These are phyloP conservation scores for Nudaria mundana DNA, from an alignment of 2,888 invertebrate species.

Conservation along the genomic window DNA sequence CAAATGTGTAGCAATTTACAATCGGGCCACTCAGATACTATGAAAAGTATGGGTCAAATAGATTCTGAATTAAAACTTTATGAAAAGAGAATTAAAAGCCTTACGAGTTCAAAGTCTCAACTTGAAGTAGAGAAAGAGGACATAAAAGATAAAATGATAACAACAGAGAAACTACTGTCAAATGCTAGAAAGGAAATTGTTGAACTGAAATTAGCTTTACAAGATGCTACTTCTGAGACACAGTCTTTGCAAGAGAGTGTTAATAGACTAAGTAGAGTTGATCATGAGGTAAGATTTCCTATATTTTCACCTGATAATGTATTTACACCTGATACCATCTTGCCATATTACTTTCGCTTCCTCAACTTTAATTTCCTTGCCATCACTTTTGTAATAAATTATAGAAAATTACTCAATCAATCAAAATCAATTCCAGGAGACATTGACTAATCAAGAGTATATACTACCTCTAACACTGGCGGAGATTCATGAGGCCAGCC, in stretches of 20 bases:
- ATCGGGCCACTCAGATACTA: conserved; percentile 44
- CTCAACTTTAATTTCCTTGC: too few species aligned
- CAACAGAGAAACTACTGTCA: conserved; percentile 83
- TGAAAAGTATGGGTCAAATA: conserved; percentile 46
- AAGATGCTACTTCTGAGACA: conserved; percentile 84
- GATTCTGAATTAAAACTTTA: conserved; percentile 70
- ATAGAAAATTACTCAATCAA: not conserved
- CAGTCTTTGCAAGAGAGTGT: conserved; percentile 79
- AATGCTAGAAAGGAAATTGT: conserved; percentile 86
- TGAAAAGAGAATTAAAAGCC: conserved; percentile 68
- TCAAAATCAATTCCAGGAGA: conserved; percentile 45
- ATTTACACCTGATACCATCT: too few species aligned
- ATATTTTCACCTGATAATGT: too few species aligned
- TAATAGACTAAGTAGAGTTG: conserved; percentile 50
- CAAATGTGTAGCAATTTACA: conserved; percentile 69
- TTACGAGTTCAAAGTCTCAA: conserved; percentile 80
- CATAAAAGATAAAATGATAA: conserved; percentile 77
- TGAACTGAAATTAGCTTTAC: conserved; percentile 81
- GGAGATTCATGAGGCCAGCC: conserved; percentile 67
- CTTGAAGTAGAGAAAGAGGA: conserved; percentile 85
- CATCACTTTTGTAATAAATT: too few species aligned
- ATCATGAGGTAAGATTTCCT: conserved; percentile 55
- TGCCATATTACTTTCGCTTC: too few species aligned
- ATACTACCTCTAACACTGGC: conserved; percentile 62
- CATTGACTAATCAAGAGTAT: conserved; percentile 51